phyloP scores from a whole-genome alignment of 2,113 vertebrate species.

The Corydoras maculifer region DNA sequence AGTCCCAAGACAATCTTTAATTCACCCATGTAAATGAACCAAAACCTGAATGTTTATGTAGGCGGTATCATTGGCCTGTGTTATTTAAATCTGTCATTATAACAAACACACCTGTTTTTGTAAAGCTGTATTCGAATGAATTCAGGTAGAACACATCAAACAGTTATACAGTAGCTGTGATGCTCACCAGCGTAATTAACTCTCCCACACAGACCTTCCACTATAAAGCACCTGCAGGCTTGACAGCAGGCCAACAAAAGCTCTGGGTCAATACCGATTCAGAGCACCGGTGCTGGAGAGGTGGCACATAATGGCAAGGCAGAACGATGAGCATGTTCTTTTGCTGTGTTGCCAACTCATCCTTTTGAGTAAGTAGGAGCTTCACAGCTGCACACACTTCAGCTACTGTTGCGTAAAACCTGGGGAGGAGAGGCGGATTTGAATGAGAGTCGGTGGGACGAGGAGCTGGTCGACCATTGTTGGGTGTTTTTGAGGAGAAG shows the following conservation, averaged over 20 bases:
- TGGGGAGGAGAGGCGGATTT: slow-evolving; percentile 13
- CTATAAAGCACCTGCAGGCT: slow-evolving; percentile 69
- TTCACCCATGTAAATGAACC: not conserved
- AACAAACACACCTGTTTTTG: slow-evolving; percentile 20
- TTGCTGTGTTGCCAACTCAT: slow-evolving; percentile 58
- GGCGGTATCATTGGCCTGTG: not conserved
- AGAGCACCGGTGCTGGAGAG: slow-evolving; percentile 48
- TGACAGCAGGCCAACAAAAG: slow-evolving; percentile 62
- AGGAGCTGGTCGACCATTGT: not conserved
- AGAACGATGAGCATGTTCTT: slow-evolving; percentile 56
- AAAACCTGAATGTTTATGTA: slow-evolving; percentile 6
- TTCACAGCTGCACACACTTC: slow-evolving; percentile 53
- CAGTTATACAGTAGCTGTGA: slow-evolving; percentile 9
- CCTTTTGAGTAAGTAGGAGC: slow-evolving; percentile 45
- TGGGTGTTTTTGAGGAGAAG: slow-evolving; percentile 11
- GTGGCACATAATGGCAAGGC: slow-evolving; percentile 55
- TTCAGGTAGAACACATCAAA: slow-evolving; percentile 65
- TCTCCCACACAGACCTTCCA: slow-evolving; percentile 53
- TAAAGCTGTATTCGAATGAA: slow-evolving; percentile 60
- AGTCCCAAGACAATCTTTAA: too few relatives aligned
- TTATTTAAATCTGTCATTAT: slow-evolving; percentile 28
- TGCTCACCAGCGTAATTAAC: slow-evolving; percentile 50
- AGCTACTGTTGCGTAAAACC: slow-evolving; percentile 29
- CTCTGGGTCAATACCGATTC: slow-evolving; percentile 47
- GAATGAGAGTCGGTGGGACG: slow-evolving; percentile 1